phyloP scores from a whole-genome alignment of 2,888 invertebrate genomes.

The Sepiola atlantica region DNA sequence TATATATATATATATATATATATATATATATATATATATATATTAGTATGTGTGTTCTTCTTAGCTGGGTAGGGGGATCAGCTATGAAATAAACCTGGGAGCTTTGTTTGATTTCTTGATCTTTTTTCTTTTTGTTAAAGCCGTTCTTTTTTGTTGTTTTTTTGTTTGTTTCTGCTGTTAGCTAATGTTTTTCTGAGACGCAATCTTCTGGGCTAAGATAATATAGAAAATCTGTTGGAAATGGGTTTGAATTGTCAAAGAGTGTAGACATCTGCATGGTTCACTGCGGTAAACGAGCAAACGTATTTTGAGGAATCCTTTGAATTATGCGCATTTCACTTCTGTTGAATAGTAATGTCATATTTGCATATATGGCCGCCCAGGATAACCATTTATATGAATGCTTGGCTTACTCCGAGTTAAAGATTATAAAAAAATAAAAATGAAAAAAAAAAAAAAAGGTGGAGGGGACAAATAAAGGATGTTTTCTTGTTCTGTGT shows the following conservation, averaged over 20 bases:
- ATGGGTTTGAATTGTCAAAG: constrained; percentile 17
- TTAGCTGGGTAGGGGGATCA: neutral
- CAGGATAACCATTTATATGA: constrained; percentile 32
- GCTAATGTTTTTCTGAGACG: constrained; percentile 8
- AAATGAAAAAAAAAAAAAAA: neutral
- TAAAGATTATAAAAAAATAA: neutral
- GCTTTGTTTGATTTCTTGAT: neutral
- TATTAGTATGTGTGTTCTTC: neutral
- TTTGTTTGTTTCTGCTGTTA: neutral
- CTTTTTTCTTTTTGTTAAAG: neutral
- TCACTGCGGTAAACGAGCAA: constrained; percentile 32
- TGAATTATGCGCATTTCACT: constrained; percentile 32
- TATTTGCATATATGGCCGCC: constrained; percentile 19
- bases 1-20: neutral
- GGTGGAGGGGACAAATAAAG: neutral
- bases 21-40: no score
- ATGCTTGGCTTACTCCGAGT: constrained; percentile 10
- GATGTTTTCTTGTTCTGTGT: neutral
- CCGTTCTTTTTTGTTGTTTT: neutral
- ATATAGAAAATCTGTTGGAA: neutral
- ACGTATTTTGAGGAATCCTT: constrained; percentile 18
- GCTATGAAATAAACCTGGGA: neutral
- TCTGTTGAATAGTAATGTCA: constrained; percentile 19
- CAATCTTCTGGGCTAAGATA: neutral
- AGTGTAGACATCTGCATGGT: constrained; percentile 18